Conservation (phyloP, 2,113 vertebrate genomes). For the Thinocorus orbignyianus region DNA sequence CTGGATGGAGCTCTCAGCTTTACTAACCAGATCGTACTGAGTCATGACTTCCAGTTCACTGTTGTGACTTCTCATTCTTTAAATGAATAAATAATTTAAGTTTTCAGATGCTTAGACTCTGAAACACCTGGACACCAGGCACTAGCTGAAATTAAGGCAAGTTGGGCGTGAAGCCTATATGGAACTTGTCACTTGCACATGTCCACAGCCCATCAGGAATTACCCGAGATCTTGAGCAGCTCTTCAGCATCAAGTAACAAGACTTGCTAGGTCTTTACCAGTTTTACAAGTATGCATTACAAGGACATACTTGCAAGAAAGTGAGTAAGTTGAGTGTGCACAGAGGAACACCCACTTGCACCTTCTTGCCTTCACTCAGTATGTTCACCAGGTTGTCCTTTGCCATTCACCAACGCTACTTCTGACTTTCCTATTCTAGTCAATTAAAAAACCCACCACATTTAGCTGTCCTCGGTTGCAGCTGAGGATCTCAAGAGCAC, state of each 20-base stretch:
- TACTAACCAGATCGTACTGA: not conserved
- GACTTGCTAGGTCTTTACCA: not conserved
- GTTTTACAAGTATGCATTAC: not conserved
- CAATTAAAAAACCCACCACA: not conserved
- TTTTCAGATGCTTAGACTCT: not conserved
- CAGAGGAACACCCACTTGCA: not conserved
- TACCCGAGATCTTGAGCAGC: not conserved
- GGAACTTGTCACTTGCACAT: not conserved
- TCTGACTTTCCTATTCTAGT: not conserved
- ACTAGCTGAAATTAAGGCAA: not conserved
- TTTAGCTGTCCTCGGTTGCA: not conserved
- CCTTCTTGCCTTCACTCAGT: not conserved
- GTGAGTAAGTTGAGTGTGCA: not conserved
- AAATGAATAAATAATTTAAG: not conserved
- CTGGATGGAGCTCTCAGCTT: not conserved
- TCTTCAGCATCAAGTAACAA: accelerated
- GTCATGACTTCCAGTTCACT: accelerated
- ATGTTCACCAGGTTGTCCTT: not conserved
- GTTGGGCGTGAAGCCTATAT: accelerated
- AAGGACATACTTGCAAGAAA: not conserved
- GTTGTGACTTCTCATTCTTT: not conserved
- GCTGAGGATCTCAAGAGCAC: constrained; percentile 6
- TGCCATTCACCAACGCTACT: not conserved
- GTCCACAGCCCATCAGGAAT: not conserved
- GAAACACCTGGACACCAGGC: not conserved